phyloP scores from a whole-genome alignment of 37 sponge, comb jelly and placozoan genomes.

The Cliona cf. orientalis region DNA sequence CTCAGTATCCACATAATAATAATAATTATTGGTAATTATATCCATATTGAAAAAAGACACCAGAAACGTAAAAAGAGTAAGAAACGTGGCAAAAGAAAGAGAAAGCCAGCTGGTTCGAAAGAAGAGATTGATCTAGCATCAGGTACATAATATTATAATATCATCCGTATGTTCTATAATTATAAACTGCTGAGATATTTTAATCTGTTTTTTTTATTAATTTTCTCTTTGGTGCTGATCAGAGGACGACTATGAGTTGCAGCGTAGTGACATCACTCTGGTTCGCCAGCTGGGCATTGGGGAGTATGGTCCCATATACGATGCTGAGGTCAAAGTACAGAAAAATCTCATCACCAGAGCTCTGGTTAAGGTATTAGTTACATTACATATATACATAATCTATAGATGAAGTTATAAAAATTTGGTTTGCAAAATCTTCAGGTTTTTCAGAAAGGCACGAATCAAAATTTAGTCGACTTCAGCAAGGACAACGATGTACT shows the following conservation, averaged over 20 bases:
- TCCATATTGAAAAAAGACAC: too few species aligned
- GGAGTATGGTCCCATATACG: conserved; percentile 81
- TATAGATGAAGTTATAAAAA: background rate
- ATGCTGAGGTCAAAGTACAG: conserved; percentile 77
- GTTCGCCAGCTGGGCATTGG: conserved; percentile 71
- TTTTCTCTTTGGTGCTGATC: too few species aligned
- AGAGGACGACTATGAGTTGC: conserved; percentile 36
- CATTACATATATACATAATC: background rate
- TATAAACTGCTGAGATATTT: conserved; percentile 21
- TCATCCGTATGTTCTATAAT: background rate
- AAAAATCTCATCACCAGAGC: conserved; percentile 51
- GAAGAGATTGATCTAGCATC: too few species aligned
- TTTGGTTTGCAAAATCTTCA: background rate
- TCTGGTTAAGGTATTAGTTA: conserved; percentile 64
- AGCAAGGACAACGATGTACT: conserved; percentile 48
- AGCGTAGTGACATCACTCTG: conserved; percentile 43
- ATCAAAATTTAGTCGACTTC: conserved; percentile 55
- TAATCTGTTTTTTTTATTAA: too few species aligned
- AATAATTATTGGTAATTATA: too few species aligned
- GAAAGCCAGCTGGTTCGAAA: too few species aligned
- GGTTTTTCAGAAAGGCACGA: conserved; percentile 58
- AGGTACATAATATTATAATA: too few species aligned
- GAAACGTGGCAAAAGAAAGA: too few species aligned
- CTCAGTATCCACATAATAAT: too few species aligned
- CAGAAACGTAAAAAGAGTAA: too few species aligned